Conservation (phyloP, 2,888 invertebrate genomes). For the Lepidocyrtinus sp. region DNA sequence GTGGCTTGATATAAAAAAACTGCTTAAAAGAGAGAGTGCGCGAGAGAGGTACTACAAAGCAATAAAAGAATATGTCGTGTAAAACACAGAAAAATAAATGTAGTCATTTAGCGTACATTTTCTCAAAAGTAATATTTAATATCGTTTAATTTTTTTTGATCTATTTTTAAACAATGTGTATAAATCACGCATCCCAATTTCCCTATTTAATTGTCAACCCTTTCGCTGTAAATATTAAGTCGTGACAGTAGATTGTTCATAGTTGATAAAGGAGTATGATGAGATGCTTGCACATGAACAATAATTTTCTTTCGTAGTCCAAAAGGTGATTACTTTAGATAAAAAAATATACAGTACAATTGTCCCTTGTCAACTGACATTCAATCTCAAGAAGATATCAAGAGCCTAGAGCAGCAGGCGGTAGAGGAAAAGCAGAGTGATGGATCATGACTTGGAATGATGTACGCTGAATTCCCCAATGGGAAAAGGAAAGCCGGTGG, state of each 20-base stretch:
- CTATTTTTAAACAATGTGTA: not conserved
- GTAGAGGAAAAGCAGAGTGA: not conserved
- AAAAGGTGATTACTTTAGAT: not conserved
- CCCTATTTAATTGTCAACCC: not conserved
- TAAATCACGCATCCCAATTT: not conserved
- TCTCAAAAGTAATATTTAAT: not conserved
- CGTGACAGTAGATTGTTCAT: not conserved
- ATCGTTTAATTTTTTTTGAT: not conserved
- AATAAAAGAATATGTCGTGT: not conserved
- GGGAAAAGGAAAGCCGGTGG: conserved; percentile 17
- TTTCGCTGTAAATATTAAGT: not conserved
- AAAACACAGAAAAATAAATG: not conserved
- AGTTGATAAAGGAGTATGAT: not conserved
- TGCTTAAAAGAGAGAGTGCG: no score
- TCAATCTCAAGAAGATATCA: not conserved
- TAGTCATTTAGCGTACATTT: not conserved
- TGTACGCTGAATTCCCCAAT: not conserved
- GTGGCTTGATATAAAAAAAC: not conserved
- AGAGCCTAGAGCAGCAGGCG: not conserved
- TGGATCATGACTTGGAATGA: not conserved
- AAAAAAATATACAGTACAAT: not conserved
- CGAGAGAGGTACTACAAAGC: no score
- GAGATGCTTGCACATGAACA: not conserved
- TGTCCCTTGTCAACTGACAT: not conserved
- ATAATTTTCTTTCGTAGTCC: not conserved